Percentiles rank a stretch among this genome's conserved stretches.
phyloP scores from a whole-genome alignment of 64 coral and sea anemone species.

The Stylophora pistillata region DNA sequence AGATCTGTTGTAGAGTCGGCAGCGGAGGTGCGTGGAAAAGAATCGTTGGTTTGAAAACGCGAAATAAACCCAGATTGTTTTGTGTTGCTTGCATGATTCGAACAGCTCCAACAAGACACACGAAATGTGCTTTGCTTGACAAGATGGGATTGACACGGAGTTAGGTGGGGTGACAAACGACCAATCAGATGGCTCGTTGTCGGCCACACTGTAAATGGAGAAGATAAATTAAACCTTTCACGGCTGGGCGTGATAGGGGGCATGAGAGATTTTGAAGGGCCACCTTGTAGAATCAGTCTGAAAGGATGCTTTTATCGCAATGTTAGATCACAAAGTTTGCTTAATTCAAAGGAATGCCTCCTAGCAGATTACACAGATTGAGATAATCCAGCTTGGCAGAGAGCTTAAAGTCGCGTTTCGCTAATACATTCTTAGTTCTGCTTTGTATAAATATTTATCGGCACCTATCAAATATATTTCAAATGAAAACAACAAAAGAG shows the following conservation, averaged over 20 bases:
- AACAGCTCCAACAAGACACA: conserved; percentile 32
- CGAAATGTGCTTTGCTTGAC: conserved; percentile 36
- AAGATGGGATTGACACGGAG: conserved; percentile 59
- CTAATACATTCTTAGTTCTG: conserved; percentile 22
- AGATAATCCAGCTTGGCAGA: not conserved
- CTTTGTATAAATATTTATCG: conserved; percentile 65
- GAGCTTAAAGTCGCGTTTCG: not conserved
- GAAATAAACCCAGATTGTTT: conserved; percentile 80
- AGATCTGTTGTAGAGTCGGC: conserved; percentile 64
- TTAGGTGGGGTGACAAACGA: conserved; percentile 50
- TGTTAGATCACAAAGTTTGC: not conserved
- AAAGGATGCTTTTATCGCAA: not conserved
- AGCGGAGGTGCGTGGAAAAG: conserved; percentile 84
- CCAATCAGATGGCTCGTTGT: conserved; percentile 57
- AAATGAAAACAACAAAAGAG: conserved; percentile 63
- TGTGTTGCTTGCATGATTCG: conserved; percentile 86
- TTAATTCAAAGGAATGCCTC: not conserved
- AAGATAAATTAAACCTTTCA: conserved; percentile 65
- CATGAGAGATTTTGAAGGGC: conserved; percentile 48
- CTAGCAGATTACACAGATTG: not conserved
- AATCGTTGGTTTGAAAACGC: conserved; percentile 95
- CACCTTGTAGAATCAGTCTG: conserved; percentile 30
- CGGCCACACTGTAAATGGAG: conserved; percentile 54
- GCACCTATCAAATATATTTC: conserved; percentile 51
- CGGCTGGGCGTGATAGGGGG: conserved; percentile 63